These are phyloP conservation scores for Tetrapedia diversipes DNA, from an alignment of 2,888 invertebrate species.

Conservation along the genomic window DNA sequence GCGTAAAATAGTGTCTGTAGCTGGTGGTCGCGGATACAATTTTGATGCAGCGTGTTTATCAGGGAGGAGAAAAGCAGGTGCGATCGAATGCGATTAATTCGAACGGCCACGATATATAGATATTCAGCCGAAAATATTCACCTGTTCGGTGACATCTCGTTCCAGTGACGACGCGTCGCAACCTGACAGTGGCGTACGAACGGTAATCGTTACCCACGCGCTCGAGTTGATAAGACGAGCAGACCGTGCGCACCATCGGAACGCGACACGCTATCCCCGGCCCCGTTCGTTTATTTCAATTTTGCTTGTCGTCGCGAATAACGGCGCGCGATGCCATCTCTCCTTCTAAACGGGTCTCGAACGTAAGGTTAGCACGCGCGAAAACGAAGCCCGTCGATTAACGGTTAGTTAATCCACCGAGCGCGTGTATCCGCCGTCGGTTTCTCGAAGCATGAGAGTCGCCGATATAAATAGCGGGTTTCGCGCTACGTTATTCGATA, in stretches of 20 bases:
- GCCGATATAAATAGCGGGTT: conserved; percentile 35
- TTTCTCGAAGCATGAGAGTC: background rate
- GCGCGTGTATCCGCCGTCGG: background rate
- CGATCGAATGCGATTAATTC: conserved; percentile 20
- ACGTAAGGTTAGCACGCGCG: background rate
- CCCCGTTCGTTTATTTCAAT: background rate
- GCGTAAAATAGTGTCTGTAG: no score
- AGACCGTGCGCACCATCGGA: background rate
- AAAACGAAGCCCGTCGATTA: conserved; percentile 16
- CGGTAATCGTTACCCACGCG: background rate
- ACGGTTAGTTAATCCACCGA: conserved; percentile 14
- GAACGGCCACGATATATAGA: no score
- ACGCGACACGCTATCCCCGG: background rate
- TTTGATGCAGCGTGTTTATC: no score
- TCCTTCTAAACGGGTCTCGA: no score
- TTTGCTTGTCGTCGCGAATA: background rate
- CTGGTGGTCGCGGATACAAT: no score
- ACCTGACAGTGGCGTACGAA: background rate
- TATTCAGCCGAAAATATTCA: no score
- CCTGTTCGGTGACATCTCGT: conserved; percentile 8
- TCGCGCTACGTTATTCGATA: conserved; percentile 36
- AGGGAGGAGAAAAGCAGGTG: no score
- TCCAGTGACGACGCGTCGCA: conserved; percentile 1
- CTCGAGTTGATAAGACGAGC: background rate
- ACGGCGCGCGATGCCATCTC: no score